Percentiles rank a stretch among this genome's conserved stretches.
Conservation (phyloP, 1,140 invertebrate genomes). For the Psilanteris sp. region DNA sequence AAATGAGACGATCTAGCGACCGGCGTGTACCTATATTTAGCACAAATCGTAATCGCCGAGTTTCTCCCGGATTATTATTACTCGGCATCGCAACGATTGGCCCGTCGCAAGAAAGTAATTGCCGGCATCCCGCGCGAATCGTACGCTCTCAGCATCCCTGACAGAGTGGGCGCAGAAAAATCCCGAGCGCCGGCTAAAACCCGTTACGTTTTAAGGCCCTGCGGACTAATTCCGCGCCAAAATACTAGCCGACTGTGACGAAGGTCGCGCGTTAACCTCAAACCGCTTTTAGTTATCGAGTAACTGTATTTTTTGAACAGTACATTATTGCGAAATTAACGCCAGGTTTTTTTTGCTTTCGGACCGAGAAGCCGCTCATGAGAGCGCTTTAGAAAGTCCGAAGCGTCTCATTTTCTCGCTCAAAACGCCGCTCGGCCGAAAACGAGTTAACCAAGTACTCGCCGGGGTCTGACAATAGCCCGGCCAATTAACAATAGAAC, state of each 20-base stretch:
- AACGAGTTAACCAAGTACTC: too few species aligned
- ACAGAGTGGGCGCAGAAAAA: constrained; percentile 10
- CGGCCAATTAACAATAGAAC: too few species aligned
- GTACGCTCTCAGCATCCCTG: constrained; percentile 25
- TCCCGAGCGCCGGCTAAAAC: constrained; percentile 11
- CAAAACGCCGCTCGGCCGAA: too few species aligned
- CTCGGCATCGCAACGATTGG: constrained; percentile 13
- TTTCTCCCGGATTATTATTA: constrained; percentile 53
- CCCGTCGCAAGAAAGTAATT: constrained; percentile 42
- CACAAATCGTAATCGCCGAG: constrained; percentile 48
- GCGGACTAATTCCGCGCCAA: constrained; percentile 24
- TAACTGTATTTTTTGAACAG: constrained; percentile 44
- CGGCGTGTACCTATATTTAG: constrained; percentile 44
- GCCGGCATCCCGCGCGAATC: constrained; percentile 2
- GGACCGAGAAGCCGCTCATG: neutral
- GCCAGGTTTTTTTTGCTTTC: constrained; percentile 6
- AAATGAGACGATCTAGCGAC: constrained; percentile 29
- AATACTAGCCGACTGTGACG: constrained; percentile 17
- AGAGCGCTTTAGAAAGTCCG: constrained; percentile 15
- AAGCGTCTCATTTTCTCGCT: constrained; percentile 11
- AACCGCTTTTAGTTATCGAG: constrained; percentile 23
- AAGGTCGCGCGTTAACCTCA: constrained; percentile 22
- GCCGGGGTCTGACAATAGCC: too few species aligned
- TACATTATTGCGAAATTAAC: constrained; percentile 15
- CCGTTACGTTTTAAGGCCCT: constrained; percentile 37